Percentiles rank a stretch among this genome's conserved stretches.
phyloP scores from a whole-genome alignment of 2,113 vertebrate genomes.

The Herpailurus yagouaroundi region DNA sequence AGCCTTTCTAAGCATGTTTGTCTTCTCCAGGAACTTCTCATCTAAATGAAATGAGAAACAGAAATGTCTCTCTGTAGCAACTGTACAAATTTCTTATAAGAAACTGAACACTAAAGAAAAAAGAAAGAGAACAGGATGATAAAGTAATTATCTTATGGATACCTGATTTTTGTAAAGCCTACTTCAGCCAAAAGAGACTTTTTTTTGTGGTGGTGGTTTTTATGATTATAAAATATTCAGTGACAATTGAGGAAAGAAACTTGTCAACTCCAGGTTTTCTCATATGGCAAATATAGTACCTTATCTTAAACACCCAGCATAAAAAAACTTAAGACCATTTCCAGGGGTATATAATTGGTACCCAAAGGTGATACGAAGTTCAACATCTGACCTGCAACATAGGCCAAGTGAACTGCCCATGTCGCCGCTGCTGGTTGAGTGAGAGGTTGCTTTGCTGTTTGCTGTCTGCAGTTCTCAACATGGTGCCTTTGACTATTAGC shows the following conservation, averaged over 20 bases:
- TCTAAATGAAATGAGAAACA: neutral
- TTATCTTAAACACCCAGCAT: neutral
- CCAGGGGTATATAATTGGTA: neutral
- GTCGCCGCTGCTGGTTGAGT: fast-evolving
- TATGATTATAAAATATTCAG: neutral
- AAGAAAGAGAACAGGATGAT: neutral
- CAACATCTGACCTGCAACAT: neutral
- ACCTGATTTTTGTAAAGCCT: neutral
- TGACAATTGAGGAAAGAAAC: neutral
- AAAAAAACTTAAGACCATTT: neutral
- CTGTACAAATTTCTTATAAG: neutral
- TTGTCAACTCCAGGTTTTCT: neutral
- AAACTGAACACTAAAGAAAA: neutral
- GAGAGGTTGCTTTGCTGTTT: neutral
- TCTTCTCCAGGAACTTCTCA: neutral
- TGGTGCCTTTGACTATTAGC: neutral
- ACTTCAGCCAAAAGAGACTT: neutral
- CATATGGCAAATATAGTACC: neutral
- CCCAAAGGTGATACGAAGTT: neutral
- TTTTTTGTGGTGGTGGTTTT: neutral
- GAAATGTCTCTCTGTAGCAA: neutral
- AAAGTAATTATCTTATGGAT: neutral
- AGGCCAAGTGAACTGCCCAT: neutral
- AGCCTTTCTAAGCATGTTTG: neutral
- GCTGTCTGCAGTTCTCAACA: neutral